Evolutionary conservation across 2,888 invertebrate genomes (phyloP).

Genomic region (Deladenus siricidicola): DNA sequence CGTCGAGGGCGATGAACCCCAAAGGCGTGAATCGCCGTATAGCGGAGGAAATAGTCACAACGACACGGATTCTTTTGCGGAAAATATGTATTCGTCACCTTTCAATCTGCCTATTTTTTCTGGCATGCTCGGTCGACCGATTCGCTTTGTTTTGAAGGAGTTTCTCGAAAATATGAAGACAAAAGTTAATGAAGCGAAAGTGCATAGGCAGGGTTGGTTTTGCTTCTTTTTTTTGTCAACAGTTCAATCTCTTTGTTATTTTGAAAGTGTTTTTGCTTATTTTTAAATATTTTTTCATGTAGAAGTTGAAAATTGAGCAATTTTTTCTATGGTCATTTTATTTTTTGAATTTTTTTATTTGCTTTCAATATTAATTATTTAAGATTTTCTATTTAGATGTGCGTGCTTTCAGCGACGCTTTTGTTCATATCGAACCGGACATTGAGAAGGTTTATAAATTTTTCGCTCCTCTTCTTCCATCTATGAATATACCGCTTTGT

Average conservation of each 20-base stretch:
- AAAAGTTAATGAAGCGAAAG: not conserved
- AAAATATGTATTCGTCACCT: not conserved
- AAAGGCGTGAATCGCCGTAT: not conserved
- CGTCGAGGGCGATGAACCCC: not conserved
- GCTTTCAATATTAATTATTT: not conserved
- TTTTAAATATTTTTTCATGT: not conserved
- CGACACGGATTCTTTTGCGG: not conserved
- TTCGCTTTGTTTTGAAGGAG: not conserved
- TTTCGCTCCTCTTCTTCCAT: not conserved
- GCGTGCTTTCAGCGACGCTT: not conserved
- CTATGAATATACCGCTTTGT: too few relatives aligned
- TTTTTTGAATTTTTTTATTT: not conserved
- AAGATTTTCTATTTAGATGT: not conserved
- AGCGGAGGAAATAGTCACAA: not conserved
- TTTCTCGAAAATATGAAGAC: not conserved
- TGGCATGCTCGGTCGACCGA: not conserved
- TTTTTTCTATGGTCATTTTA: too few relatives aligned
- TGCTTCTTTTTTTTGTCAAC: not conserved
- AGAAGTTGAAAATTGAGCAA: not conserved
- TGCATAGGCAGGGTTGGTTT: not conserved
- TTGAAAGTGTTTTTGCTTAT: not conserved
- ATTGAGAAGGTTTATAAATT: not conserved
- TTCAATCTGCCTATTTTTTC: not conserved
- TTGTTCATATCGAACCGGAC: not conserved
- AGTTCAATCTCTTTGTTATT: not conserved